A percentile compares a stretch with the other conserved stretches of the same genome.
These are phyloP conservation scores for Pogonus chalceus DNA, from an alignment of 1,140 invertebrate genomes.

Conservation along the genomic window DNA sequence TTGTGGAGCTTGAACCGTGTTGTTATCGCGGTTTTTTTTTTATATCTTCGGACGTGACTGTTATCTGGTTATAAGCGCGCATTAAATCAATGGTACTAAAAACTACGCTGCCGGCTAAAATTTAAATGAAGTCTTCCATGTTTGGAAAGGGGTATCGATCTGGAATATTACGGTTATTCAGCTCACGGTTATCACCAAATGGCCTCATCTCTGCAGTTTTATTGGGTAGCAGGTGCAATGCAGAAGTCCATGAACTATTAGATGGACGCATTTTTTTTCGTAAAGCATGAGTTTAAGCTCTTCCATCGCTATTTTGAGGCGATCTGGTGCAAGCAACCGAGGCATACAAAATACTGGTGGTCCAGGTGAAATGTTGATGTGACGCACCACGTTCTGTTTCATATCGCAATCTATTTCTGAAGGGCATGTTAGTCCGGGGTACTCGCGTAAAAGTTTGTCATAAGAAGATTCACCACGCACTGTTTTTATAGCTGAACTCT, in stretches of 20 bases:
- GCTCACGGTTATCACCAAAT: constrained; percentile 36
- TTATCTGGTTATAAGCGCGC: constrained; percentile 38
- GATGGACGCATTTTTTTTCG: constrained; percentile 26
- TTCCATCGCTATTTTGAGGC: constrained; percentile 19
- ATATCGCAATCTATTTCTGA: background rate
- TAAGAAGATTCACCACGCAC: background rate
- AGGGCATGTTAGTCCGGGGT: constrained; percentile 14
- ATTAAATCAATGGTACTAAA: constrained; percentile 37
- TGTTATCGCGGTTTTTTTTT: constrained; percentile 29
- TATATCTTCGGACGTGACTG: constrained; percentile 21
- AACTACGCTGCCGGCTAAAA: constrained; percentile 24
- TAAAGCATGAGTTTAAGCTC: constrained; percentile 28
- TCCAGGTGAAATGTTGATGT: constrained; percentile 24
- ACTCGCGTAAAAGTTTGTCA: constrained; percentile 8
- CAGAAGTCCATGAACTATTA: constrained; percentile 22
- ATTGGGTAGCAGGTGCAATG: constrained; percentile 36
- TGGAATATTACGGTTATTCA: constrained; percentile 32
- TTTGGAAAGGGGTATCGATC: constrained; percentile 36
- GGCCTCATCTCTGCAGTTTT: constrained; percentile 31
- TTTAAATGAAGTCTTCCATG: constrained; percentile 28
- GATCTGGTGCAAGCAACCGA: constrained; percentile 30
- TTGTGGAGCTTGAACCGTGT: constrained; percentile 27
- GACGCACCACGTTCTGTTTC: constrained; percentile 11
- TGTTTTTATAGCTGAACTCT: background rate
- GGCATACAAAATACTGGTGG: constrained; percentile 28